Percentiles rank a stretch among this genome's conserved stretches.
Conservation (phyloP, 2,888 invertebrate species). For the Pseudoips prasinana region DNA sequence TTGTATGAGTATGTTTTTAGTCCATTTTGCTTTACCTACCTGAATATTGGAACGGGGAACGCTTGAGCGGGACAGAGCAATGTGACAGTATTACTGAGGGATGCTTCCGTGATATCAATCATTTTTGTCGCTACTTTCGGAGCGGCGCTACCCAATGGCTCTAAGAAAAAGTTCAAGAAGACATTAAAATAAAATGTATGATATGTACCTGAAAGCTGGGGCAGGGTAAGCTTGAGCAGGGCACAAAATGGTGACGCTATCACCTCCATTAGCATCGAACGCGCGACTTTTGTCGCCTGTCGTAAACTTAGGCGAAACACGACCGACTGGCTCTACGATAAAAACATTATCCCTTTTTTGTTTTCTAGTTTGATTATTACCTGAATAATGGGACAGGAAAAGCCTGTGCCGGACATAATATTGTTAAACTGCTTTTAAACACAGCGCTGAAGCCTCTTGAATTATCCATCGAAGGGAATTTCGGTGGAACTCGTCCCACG, state of each 20-base stretch:
- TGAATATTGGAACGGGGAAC: constrained; percentile 85
- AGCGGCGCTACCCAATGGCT: constrained; percentile 86
- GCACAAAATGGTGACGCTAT: constrained; percentile 83
- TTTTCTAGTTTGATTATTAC: constrained; percentile 63
- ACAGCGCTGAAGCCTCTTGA: constrained; percentile 82
- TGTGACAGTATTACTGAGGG: constrained; percentile 55
- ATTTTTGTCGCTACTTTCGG: constrained; percentile 84
- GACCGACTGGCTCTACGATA: constrained; percentile 84
- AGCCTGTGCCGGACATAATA: constrained; percentile 89
- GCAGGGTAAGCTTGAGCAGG: constrained; percentile 90
- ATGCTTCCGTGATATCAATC: constrained; percentile 71
- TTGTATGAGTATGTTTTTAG: constrained; percentile 4
- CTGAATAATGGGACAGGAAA: constrained; percentile 88
- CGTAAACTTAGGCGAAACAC: constrained; percentile 85
- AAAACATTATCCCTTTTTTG: constrained; percentile 19
- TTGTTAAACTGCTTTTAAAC: constrained; percentile 78
- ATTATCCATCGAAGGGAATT: constrained; percentile 84
- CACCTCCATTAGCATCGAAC: constrained; percentile 79
- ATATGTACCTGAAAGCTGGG: constrained; percentile 82
- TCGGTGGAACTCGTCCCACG: constrained; percentile 83
- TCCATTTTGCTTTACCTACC: constrained; percentile 73
- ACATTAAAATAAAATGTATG: constrained; percentile 17
- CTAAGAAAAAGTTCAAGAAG: constrained; percentile 63
- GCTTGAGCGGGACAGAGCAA: constrained; percentile 85
- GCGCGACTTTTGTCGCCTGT: constrained; percentile 84